phyloP scores from a whole-genome alignment of 2,888 invertebrate genomes.

The Leptura quadrifasciata region DNA sequence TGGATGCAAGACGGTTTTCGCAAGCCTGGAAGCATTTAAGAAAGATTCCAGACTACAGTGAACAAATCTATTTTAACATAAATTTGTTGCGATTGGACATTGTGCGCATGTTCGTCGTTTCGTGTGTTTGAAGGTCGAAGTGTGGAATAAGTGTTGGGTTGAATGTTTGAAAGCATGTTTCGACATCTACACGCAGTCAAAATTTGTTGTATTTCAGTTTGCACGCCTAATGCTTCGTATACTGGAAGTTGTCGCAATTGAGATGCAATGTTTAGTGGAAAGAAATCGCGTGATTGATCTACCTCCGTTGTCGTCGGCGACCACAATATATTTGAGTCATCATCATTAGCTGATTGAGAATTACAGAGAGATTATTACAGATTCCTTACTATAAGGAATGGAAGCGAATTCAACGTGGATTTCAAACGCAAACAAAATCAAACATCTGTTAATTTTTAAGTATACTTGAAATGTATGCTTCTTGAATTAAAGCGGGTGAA shows the following conservation, averaged over 20 bases:
- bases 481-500: too few relatives aligned
- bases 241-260: conserved; percentile 31
- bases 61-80: conserved; percentile 25
- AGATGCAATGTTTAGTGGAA: conserved; percentile 14
- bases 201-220: conserved; percentile 16
- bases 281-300: neutral
- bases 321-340: neutral
- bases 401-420: conserved; percentile 21
- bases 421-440: conserved; percentile 19
- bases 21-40: conserved; percentile 4
- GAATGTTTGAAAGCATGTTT: neutral
- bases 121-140: conserved; percentile 23
- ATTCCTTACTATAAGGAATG: conserved; percentile 14
- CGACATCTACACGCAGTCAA: too few relatives aligned
- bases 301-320: neutral
- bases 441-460: conserved; percentile 12
- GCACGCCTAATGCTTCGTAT: conserved; percentile 27
- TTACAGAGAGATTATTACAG: neutral
- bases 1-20: neutral
- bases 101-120: conserved; percentile 7
- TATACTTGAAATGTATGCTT: neutral
- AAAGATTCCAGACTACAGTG: conserved; percentile 15
- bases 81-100: conserved; percentile 5
- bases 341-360: neutral
- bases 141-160: conserved; percentile 21